Conservation (phyloP, 2,888 invertebrate genomes). For the Phaedon cochleariae region DNA sequence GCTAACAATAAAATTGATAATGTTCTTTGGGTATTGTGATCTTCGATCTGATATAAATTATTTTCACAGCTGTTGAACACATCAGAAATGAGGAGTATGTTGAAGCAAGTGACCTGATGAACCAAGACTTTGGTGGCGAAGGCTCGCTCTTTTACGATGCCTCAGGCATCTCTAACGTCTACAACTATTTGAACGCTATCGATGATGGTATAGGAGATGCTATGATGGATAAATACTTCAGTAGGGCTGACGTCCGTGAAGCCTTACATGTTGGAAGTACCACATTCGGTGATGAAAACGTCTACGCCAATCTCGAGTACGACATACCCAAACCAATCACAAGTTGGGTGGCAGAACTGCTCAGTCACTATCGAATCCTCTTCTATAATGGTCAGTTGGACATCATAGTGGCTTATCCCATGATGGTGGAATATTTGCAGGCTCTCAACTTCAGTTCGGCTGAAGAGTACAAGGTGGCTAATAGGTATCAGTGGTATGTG, state of each 20-base stretch:
- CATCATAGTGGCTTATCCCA: conserved; percentile 84
- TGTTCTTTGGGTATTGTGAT: too few relatives aligned
- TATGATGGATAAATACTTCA: conserved; percentile 55
- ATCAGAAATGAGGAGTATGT: conserved; percentile 22
- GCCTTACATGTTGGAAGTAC: conserved; percentile 85
- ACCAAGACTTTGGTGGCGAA: neutral
- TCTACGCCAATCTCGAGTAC: conserved; percentile 2
- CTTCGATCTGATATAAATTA: neutral
- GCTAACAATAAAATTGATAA: too few relatives aligned
- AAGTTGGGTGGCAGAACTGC: conserved; percentile 63
- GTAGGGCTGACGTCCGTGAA: conserved; percentile 65
- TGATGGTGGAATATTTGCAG: conserved; percentile 79
- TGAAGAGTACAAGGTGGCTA: conserved; percentile 70
- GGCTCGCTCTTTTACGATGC: neutral
- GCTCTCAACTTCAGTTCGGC: conserved; percentile 73
- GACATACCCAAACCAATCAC: conserved; percentile 39
- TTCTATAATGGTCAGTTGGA: conserved; percentile 90
- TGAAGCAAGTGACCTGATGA: conserved; percentile 9
- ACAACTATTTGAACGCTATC: conserved; percentile 18
- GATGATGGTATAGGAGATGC: conserved; percentile 27
- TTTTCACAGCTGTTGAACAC: neutral
- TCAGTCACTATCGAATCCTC: conserved; percentile 73
- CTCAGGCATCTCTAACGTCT: conserved; percentile 4
- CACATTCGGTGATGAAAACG: conserved; percentile 49
- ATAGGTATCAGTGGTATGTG: conserved; percentile 73